phyloP scores from a whole-genome alignment of 2,888 invertebrate species.

The Timandra comae region DNA sequence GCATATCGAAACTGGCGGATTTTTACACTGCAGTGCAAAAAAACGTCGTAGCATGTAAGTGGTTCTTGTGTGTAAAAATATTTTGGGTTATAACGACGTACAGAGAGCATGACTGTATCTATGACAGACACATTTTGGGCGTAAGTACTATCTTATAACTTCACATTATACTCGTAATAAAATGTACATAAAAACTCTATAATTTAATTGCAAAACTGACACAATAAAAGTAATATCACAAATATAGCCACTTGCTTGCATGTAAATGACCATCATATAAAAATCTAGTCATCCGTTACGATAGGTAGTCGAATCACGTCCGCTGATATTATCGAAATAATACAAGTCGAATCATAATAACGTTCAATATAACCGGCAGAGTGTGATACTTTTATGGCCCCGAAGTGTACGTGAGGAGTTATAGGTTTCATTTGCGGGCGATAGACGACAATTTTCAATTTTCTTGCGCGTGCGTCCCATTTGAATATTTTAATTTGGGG shows the following conservation, averaged over 20 bases:
- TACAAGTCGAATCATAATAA: constrained; percentile 16
- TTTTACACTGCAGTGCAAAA: constrained; percentile 50
- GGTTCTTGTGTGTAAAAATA: too few relatives aligned
- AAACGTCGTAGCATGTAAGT: constrained; percentile 7
- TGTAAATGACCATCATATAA: constrained; percentile 1
- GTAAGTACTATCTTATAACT: too few relatives aligned
- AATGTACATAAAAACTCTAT: too few relatives aligned
- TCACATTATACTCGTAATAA: too few relatives aligned
- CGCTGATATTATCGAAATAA: constrained; percentile 14
- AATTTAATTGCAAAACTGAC: too few relatives aligned
- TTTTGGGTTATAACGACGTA: too few relatives aligned
- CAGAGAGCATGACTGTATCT: too few relatives aligned
- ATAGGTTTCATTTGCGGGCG: constrained; percentile 77
- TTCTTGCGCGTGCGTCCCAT: constrained; percentile 78
- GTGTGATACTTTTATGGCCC: constrained; percentile 34
- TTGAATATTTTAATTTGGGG: constrained; percentile 78
- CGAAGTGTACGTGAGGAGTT: constrained; percentile 64
- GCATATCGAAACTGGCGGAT: constrained; percentile 68
- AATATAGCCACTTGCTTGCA: too few relatives aligned
- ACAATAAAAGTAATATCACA: too few relatives aligned
- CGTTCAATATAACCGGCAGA: constrained; percentile 24
- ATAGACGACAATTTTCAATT: constrained; percentile 78
- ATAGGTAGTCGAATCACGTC: constrained; percentile 14
- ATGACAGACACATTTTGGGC: too few relatives aligned
- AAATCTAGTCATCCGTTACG: background rate